These are phyloP conservation scores for Rhizoglyphus robini DNA, from an alignment of 1,140 invertebrate species.

Conservation along the genomic window DNA sequence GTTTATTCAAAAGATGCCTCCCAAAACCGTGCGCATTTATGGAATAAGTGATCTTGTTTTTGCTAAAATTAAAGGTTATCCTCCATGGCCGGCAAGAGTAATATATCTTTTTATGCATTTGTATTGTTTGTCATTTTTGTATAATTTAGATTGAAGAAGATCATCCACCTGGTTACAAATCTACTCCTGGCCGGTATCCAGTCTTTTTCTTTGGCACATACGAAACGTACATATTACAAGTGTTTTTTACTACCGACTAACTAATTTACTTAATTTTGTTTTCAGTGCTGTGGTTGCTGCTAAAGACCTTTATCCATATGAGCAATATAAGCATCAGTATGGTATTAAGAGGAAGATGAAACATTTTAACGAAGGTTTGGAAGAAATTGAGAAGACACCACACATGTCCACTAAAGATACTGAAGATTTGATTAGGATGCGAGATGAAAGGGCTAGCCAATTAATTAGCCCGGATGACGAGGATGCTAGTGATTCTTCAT, in stretches of 20 bases:
- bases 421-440: neutral
- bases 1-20: too few relatives aligned
- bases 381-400: slow-evolving; percentile 18
- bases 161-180: neutral
- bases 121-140: neutral
- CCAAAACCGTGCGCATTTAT: slow-evolving; percentile 3
- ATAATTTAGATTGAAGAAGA: slow-evolving; percentile 5
- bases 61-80: slow-evolving; percentile 66
- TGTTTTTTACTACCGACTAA: neutral
- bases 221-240: slow-evolving; percentile 1
- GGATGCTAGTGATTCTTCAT: neutral
- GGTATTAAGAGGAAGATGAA: slow-evolving; percentile 16
- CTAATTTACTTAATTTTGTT: slow-evolving; percentile 6
- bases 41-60: slow-evolving; percentile 12
- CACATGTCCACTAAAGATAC: neutral
- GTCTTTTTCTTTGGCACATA: slow-evolving; percentile 17
- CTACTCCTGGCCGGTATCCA: slow-evolving; percentile 7
- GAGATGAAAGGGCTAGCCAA: neutral
- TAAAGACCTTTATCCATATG: slow-evolving; percentile 16
- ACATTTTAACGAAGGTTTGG: slow-evolving; percentile 19
- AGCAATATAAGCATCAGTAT: slow-evolving; percentile 16
- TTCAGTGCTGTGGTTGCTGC: slow-evolving; percentile 14
- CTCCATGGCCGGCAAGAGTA: slow-evolving; percentile 58
- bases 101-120: neutral
- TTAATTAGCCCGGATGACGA: neutral